Evolutionary conservation across 2,113 vertebrate species (phyloP).

Genomic region (Piliocolobus tephrosceles): DNA sequence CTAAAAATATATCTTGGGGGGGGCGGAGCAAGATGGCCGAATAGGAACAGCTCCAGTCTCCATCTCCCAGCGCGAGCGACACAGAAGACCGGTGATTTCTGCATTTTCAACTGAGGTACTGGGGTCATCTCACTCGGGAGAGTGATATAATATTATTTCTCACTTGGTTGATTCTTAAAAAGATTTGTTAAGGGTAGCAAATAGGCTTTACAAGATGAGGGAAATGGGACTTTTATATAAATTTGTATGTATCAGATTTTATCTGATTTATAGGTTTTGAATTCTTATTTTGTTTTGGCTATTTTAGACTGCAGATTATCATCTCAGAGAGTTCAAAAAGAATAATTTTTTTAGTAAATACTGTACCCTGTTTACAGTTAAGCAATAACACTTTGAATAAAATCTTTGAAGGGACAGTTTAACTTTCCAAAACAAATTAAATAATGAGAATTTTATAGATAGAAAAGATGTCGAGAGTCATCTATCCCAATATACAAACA

Average conservation of each 20-base stretch:
- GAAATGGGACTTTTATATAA: neutral
- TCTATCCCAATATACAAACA: neutral
- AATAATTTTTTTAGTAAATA: constrained; percentile 7
- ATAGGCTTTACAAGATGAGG: neutral
- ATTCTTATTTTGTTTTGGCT: neutral
- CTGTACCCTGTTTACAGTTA: neutral
- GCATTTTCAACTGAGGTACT: too few species aligned
- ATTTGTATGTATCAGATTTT: neutral
- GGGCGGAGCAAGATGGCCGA: too few species aligned
- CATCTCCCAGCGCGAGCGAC: too few species aligned
- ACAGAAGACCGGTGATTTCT: too few species aligned
- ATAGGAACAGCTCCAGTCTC: too few species aligned
- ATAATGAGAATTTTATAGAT: neutral
- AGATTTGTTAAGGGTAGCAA: neutral
- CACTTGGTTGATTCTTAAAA: constrained; percentile 41
- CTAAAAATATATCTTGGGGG: neutral
- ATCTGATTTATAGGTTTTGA: neutral
- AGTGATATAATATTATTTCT: constrained; percentile 27
- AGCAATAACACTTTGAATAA: neutral
- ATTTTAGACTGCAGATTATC: neutral
- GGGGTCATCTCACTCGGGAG: too few species aligned
- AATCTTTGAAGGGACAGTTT: neutral
- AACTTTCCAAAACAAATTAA: neutral
- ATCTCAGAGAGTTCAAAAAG: neutral
- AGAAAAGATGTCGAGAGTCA: neutral